Conservation (phyloP, 2,888 invertebrate species). For the Margaritifera margaritifera region DNA sequence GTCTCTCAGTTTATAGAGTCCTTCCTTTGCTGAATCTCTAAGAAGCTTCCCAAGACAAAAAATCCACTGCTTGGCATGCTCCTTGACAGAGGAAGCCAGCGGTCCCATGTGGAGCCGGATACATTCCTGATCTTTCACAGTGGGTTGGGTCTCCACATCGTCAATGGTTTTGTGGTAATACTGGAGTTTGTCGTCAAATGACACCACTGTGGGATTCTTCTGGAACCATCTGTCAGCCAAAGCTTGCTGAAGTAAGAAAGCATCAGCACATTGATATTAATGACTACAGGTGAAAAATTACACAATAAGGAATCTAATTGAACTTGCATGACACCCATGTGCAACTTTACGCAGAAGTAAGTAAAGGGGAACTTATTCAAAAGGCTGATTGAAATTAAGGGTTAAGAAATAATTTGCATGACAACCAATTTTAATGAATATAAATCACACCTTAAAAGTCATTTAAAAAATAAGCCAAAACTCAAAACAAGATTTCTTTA, state of each 20-base stretch:
- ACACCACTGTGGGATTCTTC: slow-evolving; percentile 78
- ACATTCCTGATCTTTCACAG: slow-evolving; percentile 68
- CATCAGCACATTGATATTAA: not conserved
- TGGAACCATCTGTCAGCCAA: slow-evolving; percentile 86
- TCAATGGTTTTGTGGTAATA: slow-evolving; percentile 85
- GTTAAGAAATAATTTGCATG: too few relatives aligned
- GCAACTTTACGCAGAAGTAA: too few relatives aligned
- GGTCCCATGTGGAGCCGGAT: slow-evolving; percentile 81
- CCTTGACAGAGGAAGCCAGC: slow-evolving; percentile 81
- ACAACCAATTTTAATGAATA: too few relatives aligned
- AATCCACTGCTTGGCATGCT: slow-evolving; percentile 88
- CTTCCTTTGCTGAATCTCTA: slow-evolving; percentile 79
- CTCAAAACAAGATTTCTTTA: not conserved
- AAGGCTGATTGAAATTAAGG: too few relatives aligned
- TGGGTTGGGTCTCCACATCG: slow-evolving; percentile 76
- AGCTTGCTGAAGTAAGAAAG: slow-evolving; percentile 66
- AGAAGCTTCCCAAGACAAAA: slow-evolving; percentile 82
- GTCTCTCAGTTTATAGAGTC: slow-evolving; percentile 81
- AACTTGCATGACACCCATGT: too few relatives aligned
- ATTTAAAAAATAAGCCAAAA: too few relatives aligned
- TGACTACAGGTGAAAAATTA: too few relatives aligned
- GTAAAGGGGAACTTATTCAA: too few relatives aligned
- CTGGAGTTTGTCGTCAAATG: slow-evolving; percentile 88
- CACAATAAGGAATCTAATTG: too few relatives aligned
- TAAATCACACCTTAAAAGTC: too few relatives aligned